Evolutionary conservation across 1,140 invertebrate genomes (phyloP).

Genomic region (Ips typographus): DNA sequence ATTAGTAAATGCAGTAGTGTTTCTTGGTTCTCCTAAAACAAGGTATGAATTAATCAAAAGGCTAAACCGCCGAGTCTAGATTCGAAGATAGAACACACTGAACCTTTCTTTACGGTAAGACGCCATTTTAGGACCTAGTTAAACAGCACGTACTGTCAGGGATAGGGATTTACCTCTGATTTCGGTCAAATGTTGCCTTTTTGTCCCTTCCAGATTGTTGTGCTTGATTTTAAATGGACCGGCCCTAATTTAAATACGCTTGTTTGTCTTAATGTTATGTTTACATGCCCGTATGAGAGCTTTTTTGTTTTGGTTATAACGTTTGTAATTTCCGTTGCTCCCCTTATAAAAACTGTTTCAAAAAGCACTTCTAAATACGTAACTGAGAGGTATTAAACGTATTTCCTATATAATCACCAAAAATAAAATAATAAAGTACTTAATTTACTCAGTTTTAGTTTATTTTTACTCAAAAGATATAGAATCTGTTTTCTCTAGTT

Average conservation of each 20-base stretch:
- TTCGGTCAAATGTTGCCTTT: constrained; percentile 27
- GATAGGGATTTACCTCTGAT: constrained; percentile 17
- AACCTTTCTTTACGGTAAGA: constrained; percentile 20
- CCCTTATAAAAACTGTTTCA: too few relatives aligned
- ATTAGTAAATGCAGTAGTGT: constrained; percentile 19
- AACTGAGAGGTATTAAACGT: too few relatives aligned
- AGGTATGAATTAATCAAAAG: constrained; percentile 25
- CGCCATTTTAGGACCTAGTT: constrained; percentile 18
- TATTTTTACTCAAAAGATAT: too few relatives aligned
- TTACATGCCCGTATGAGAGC: background rate
- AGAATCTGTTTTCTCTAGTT: too few relatives aligned
- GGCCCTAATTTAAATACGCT: constrained; percentile 16
- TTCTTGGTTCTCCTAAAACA: constrained; percentile 20
- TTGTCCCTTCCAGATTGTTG: constrained; percentile 12
- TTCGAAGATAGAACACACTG: constrained; percentile 27
- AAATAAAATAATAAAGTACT: too few relatives aligned
- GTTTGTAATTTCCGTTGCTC: too few relatives aligned
- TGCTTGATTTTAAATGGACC: constrained; percentile 18
- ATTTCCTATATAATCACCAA: too few relatives aligned
- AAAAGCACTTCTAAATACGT: too few relatives aligned
- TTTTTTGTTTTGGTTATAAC: too few relatives aligned
- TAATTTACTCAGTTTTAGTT: too few relatives aligned
- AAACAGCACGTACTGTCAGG: constrained; percentile 22
- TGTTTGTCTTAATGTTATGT: constrained; percentile 18
- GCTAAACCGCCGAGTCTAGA: constrained; percentile 19